These are phyloP conservation scores for Coreius guichenoti DNA, from an alignment of 2,797 vertebrate genomes.

Conservation along the genomic window DNA sequence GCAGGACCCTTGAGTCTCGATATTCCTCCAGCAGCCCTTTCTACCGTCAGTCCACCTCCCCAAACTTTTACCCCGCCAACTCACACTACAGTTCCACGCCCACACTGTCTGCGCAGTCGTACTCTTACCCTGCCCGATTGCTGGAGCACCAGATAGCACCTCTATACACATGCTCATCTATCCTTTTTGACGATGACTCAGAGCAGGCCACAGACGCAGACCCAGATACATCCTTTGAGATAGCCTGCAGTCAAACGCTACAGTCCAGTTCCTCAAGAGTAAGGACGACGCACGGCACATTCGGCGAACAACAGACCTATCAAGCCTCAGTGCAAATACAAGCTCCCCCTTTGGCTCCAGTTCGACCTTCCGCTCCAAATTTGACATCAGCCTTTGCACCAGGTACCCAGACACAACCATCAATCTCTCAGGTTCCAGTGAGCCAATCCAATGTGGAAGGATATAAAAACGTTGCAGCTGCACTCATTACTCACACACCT, in stretches of 20 bases:
- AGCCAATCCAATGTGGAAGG: slow-evolving; percentile 13
- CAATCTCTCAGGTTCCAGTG: slow-evolving; percentile 2
- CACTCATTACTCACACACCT: slow-evolving; percentile 12
- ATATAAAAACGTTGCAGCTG: slow-evolving; percentile 35
- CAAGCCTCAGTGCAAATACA: slow-evolving; percentile 18
- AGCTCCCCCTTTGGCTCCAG: not conserved
- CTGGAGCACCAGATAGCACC: slow-evolving; percentile 74
- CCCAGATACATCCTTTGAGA: slow-evolving; percentile 52
- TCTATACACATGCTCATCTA: slow-evolving; percentile 74
- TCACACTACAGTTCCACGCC: slow-evolving; percentile 67
- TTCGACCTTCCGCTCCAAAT: not conserved
- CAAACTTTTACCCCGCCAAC: slow-evolving; percentile 71
- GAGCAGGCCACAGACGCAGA: slow-evolving; percentile 57
- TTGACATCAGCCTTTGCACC: slow-evolving; percentile 11
- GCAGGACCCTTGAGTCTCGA: slow-evolving; percentile 60
- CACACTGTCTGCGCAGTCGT: slow-evolving; percentile 69
- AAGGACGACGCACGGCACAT: not conserved
- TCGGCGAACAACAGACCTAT: not conserved
- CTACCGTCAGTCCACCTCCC: slow-evolving; percentile 68
- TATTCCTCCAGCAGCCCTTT: slow-evolving; percentile 68
- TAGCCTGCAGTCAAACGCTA: slow-evolving; percentile 47
- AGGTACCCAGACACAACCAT: slow-evolving; percentile 9
- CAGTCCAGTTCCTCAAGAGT: not conserved
- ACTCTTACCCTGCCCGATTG: slow-evolving; percentile 54
- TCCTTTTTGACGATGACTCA: slow-evolving; percentile 64